These are phyloP conservation scores for Parotocinclus haroldoi DNA, from an alignment of 2,797 vertebrate species.

Conservation along the genomic window DNA sequence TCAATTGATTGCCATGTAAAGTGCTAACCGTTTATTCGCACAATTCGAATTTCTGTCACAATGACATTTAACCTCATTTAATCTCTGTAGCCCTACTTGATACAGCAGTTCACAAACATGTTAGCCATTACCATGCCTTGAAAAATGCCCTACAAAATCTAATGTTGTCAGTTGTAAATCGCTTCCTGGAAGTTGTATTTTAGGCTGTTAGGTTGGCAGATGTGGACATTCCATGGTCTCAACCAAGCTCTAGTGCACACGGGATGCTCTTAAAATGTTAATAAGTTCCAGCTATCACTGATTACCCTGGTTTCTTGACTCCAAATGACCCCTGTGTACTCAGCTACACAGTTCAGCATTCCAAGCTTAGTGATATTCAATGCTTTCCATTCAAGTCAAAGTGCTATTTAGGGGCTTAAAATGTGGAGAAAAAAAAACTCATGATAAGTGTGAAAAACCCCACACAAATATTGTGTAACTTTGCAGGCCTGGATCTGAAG, in stretches of 20 bases:
- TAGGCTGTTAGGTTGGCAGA: constrained; percentile 29
- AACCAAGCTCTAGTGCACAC: constrained; percentile 17
- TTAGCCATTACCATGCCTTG: constrained; percentile 51
- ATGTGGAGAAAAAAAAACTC: not conserved
- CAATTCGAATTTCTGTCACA: no score
- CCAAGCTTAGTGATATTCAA: no score
- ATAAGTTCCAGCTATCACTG: constrained; percentile 8
- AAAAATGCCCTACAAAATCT: constrained; percentile 25
- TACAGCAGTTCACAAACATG: no score
- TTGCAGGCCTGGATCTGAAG: not conserved
- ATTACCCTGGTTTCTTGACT: not conserved
- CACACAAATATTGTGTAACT: not conserved
- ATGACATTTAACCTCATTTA: no score
- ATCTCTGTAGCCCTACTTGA: no score
- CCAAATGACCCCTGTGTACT: constrained; percentile 1
- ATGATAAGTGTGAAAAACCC: not conserved
- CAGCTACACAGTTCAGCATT: not conserved
- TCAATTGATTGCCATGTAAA: no score
- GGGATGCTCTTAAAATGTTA: constrained; percentile 15
- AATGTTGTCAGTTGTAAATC: constrained; percentile 27
- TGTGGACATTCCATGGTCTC: constrained; percentile 17
- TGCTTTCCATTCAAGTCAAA: not conserved
- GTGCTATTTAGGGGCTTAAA: not conserved
- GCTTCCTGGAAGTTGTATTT: constrained; percentile 54
- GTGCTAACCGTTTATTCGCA: no score